Conservation (phyloP, 2,888 invertebrate genomes). For the Eupithecia subfuscata region DNA sequence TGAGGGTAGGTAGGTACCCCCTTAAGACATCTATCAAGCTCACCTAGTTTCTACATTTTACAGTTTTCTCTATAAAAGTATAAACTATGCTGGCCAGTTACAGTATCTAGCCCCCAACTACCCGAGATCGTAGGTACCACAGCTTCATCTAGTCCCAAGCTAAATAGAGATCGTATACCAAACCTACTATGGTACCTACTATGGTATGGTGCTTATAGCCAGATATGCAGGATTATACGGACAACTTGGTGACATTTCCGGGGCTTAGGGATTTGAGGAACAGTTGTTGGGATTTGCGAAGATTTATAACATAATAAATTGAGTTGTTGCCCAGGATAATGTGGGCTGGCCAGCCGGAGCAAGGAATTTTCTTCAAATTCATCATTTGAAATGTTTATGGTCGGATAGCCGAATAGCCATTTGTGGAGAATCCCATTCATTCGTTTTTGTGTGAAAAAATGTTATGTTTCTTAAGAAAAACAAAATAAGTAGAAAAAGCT, state of each 20-base stretch:
- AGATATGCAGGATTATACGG: conserved; percentile 23
- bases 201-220: conserved; percentile 11
- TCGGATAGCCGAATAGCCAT: not conserved
- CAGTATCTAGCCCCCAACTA: not conserved
- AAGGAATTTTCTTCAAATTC: not conserved
- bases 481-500: no score
- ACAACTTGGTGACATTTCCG: conserved; percentile 31
- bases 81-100: not conserved
- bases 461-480: no score
- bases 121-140: not conserved
- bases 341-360: not conserved
- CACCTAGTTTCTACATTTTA: not conserved
- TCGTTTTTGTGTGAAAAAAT: not conserved
- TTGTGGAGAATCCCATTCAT: not conserved
- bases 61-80: not conserved
- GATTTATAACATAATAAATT: conserved; percentile 32
- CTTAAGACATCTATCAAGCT: not conserved
- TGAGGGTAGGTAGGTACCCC: no score
- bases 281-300: conserved; percentile 27
- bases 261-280: conserved; percentile 32
- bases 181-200: not conserved
- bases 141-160: not conserved
- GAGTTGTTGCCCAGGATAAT: conserved; percentile 11
- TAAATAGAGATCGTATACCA: not conserved
- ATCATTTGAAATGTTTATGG: conserved; percentile 8